These are phyloP conservation scores for Etheostoma cragini DNA, from an alignment of 2,113 vertebrate genomes.

Conservation along the genomic window DNA sequence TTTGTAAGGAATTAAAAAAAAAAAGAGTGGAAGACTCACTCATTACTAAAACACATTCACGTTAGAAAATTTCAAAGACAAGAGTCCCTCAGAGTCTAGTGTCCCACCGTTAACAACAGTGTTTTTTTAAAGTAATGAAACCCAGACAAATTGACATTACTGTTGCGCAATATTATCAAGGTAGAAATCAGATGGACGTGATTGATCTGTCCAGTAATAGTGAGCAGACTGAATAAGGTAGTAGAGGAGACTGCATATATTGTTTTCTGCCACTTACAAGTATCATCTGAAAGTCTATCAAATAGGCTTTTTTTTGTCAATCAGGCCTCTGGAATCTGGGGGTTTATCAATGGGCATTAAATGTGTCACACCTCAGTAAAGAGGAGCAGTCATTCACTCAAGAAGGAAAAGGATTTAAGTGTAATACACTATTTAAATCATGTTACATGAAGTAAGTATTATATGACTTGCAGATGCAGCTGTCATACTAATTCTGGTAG, in stretches of 20 bases:
- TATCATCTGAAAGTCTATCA: neutral
- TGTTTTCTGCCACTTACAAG: neutral
- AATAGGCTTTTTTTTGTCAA: conserved; percentile 24
- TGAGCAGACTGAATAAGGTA: conserved; percentile 25
- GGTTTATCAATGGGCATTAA: conserved; percentile 50
- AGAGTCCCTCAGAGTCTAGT: neutral
- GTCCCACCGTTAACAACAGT: conserved; percentile 35
- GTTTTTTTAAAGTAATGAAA: conserved; percentile 27
- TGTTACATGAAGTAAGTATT: conserved; percentile 42
- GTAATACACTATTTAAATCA: conserved; percentile 50
- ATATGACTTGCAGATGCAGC: conserved; percentile 57
- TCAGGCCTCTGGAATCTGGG: neutral
- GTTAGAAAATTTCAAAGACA: conserved; percentile 18
- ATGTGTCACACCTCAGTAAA: conserved; percentile 42
- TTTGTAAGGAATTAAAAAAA: conserved; percentile 25
- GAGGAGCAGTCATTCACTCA: conserved; percentile 5
- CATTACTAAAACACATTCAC: neutral
- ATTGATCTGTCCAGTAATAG: neutral
- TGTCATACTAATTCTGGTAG: conserved; percentile 56
- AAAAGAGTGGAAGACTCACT: conserved; percentile 21
- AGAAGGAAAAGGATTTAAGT: conserved; percentile 15
- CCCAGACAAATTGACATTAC: conserved; percentile 9
- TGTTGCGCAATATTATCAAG: conserved; percentile 22
- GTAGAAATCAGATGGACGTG: conserved; percentile 1
- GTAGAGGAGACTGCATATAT: conserved; percentile 6